phyloP scores from a whole-genome alignment of 2,888 invertebrate genomes.

The Tenthredo livida region DNA sequence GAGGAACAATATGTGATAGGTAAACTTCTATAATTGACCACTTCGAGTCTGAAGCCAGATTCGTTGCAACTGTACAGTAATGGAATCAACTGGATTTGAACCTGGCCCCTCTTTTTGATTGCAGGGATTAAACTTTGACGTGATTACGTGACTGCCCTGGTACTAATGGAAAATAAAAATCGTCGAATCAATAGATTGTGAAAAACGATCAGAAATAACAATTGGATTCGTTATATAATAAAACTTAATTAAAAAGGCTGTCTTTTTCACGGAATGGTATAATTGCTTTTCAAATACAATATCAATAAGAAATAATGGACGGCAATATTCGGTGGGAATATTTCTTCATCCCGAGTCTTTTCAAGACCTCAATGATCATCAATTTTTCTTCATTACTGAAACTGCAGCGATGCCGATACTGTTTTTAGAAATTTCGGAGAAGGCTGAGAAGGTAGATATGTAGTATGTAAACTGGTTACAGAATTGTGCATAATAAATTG shows the following conservation, averaged over 20 bases:
- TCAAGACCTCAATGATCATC: not conserved
- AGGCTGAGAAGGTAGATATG: not conserved
- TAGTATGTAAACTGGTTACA: not conserved
- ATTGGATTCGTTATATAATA: not conserved
- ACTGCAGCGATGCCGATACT: not conserved
- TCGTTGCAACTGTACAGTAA: not conserved
- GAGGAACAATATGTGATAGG: not conserved
- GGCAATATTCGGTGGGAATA: too few species aligned
- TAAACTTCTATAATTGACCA: not conserved
- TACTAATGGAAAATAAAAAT: not conserved
- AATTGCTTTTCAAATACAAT: slow-evolving; percentile 14
- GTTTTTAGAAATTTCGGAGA: not conserved
- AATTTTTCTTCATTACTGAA: not conserved
- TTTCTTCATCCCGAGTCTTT: not conserved
- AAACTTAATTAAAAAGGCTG: slow-evolving; percentile 8
- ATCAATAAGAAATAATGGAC: not conserved
- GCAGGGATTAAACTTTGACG: not conserved
- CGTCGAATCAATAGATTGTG: not conserved
- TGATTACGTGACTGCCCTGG: not conserved
- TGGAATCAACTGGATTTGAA: not conserved
- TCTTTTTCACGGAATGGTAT: not conserved
- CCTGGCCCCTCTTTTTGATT: not conserved
- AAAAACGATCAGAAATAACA: slow-evolving; percentile 15
- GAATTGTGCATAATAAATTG: not conserved
- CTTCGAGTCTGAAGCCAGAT: not conserved